Percentiles rank a stretch among this genome's conserved stretches.
phyloP scores from a whole-genome alignment of 2,113 vertebrate species.

The Embiotoca jacksoni region DNA sequence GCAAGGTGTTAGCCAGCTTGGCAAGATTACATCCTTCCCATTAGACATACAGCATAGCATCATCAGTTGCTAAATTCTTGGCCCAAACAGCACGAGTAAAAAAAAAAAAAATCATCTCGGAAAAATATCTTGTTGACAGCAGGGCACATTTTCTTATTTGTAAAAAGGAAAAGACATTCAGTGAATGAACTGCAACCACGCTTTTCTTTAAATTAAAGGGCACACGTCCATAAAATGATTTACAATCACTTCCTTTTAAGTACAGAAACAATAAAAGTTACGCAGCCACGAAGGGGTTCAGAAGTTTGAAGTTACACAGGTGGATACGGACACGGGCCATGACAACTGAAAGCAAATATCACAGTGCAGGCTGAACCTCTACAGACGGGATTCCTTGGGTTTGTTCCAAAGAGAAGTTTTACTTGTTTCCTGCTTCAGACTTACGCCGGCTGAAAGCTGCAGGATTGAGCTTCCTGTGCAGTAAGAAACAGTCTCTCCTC shows the following conservation, averaged over 20 bases:
- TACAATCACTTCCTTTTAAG: constrained; percentile 72
- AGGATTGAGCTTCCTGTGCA: constrained; percentile 39
- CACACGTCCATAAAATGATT: constrained; percentile 53
- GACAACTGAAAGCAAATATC: constrained; percentile 10
- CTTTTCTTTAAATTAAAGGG: constrained; percentile 44
- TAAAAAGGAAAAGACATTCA: constrained; percentile 58
- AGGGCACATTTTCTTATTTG: constrained; percentile 23
- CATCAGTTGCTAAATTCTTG: background rate
- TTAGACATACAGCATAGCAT: constrained; percentile 13
- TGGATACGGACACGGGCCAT: background rate
- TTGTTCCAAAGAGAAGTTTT: background rate
- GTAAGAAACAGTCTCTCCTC: constrained; percentile 40
- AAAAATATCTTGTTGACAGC: constrained; percentile 40
- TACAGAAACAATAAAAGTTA: constrained; percentile 44
- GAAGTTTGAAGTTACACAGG: constrained; percentile 1
- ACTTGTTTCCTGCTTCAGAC: constrained; percentile 6
- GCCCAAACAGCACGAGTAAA: constrained; percentile 21
- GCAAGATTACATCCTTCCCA: constrained; percentile 21
- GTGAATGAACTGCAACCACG: constrained; percentile 36
- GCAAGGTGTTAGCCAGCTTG: constrained; percentile 12
- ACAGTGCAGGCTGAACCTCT: constrained; percentile 36
- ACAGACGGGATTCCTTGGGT: background rate
- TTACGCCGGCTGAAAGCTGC: constrained; percentile 38
- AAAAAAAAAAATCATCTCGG: background rate
- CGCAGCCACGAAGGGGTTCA: background rate